A percentile compares a stretch with the other conserved stretches of the same genome.
Evolutionary conservation across 2,888 invertebrate species (phyloP).

Genomic region (Cerceris rybyensis): DNA sequence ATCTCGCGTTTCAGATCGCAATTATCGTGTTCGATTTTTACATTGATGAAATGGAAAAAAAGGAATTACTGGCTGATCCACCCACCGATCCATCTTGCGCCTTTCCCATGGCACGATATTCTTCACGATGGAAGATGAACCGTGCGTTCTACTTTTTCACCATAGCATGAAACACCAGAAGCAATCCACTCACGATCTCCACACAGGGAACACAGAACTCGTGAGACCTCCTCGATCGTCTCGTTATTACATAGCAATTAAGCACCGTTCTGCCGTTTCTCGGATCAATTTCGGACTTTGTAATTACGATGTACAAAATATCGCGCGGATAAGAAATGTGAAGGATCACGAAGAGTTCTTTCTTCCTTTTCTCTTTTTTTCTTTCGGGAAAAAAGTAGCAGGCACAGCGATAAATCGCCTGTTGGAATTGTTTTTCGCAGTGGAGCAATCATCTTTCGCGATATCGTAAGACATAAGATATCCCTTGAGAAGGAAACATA

Average conservation of each 20-base stretch:
- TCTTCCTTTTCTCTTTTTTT: too few relatives aligned
- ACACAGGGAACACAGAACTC: not conserved
- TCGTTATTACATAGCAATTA: constrained; percentile 45
- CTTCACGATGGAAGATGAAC: constrained; percentile 55
- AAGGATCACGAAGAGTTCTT: not conserved
- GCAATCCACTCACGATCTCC: constrained; percentile 45
- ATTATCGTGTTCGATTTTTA: constrained; percentile 44
- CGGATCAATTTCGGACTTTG: constrained; percentile 1
- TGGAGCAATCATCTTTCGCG: constrained; percentile 30
- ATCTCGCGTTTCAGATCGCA: constrained; percentile 32
- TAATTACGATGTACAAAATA: not conserved
- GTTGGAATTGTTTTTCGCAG: constrained; percentile 1
- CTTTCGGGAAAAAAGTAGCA: too few relatives aligned
- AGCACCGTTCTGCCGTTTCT: constrained; percentile 29
- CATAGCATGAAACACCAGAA: constrained; percentile 46
- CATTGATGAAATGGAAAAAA: constrained; percentile 16
- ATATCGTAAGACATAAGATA: constrained; percentile 19
- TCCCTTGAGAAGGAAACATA: constrained; percentile 12
- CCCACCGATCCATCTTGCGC: constrained; percentile 39
- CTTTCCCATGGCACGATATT: constrained; percentile 58
- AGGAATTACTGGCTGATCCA: constrained; percentile 43
- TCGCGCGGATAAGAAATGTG: not conserved
- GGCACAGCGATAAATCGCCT: constrained; percentile 3
- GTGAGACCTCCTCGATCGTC: not conserved
- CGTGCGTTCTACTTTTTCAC: constrained; percentile 71